phyloP scores from a whole-genome alignment of 2,888 invertebrate species.

The Spodoptera picta region DNA sequence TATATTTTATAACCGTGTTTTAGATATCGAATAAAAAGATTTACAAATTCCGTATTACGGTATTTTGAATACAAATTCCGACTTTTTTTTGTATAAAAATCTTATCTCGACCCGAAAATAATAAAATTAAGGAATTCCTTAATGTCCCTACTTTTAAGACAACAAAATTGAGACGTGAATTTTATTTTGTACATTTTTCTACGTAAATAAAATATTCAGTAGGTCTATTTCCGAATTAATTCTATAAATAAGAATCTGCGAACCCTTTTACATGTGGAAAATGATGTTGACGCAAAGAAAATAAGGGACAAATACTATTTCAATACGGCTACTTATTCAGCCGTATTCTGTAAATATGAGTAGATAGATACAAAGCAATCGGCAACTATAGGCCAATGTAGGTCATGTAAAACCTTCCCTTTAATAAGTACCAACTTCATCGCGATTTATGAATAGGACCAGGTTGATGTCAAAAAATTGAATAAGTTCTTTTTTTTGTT shows the following conservation, averaged over 20 bases:
- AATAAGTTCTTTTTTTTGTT: too few species aligned
- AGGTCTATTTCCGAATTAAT: conserved; percentile 10
- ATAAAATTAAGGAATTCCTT: too few species aligned
- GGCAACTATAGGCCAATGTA: conserved; percentile 24
- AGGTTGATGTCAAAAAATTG: too few species aligned
- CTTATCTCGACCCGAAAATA: too few species aligned
- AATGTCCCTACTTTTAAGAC: too few species aligned
- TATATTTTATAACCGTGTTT: too few species aligned
- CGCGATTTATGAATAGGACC: not conserved
- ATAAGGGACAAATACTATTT: conserved; percentile 32
- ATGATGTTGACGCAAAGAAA: conserved; percentile 28
- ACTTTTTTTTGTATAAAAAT: too few species aligned
- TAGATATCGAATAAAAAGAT: too few species aligned
- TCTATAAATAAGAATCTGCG: conserved; percentile 6
- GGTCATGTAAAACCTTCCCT: conserved; percentile 29
- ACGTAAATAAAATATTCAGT: not conserved
- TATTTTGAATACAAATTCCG: too few species aligned
- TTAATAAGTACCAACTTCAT: conserved; percentile 11
- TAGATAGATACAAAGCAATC: conserved; percentile 11
- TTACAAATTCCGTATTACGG: too few species aligned
- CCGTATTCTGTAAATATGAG: conserved; percentile 22
- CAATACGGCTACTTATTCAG: conserved; percentile 28
- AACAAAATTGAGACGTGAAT: too few species aligned
- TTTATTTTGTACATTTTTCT: too few species aligned
- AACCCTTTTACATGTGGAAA: conserved; percentile 19